Percentiles rank a stretch among this genome's conserved stretches.
Evolutionary conservation across 2,113 vertebrate species (phyloP).

Genomic region (Phycodurus eques): DNA sequence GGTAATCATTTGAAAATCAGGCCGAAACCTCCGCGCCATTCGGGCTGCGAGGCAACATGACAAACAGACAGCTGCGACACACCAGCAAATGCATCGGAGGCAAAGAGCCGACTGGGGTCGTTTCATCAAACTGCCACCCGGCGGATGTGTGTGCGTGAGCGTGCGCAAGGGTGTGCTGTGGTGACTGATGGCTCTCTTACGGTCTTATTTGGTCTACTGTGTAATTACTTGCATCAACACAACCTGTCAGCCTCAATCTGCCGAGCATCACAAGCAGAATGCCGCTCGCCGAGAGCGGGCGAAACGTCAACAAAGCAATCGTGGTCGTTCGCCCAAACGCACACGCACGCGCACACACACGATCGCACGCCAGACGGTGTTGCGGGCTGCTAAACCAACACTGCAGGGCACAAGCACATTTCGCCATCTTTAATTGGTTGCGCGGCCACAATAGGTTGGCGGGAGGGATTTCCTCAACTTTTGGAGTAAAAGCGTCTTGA

Average conservation of each 20-base stretch:
- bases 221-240: conserved; percentile 70
- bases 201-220: conserved; percentile 63
- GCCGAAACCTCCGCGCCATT: conserved; percentile 3
- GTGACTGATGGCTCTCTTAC: conserved; percentile 64
- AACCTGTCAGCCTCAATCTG: conserved; percentile 62
- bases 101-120: not conserved
- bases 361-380: not conserved
- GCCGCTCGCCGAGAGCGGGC: conserved; percentile 24
- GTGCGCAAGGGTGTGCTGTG: conserved; percentile 14
- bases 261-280: conserved; percentile 28
- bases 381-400: not conserved
- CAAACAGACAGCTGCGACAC: not conserved
- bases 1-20: conserved; percentile 26
- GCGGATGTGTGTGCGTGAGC: conserved; percentile 2
- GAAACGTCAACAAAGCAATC: conserved; percentile 28
- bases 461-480: not conserved
- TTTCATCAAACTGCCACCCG: conserved; percentile 7
- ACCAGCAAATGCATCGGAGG: not conserved
- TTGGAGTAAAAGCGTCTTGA: not conserved
- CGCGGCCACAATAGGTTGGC: not conserved
- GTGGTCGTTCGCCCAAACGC: conserved; percentile 1
- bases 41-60: conserved; percentile 15
- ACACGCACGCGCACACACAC: not conserved
- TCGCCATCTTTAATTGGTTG: conserved; percentile 2
- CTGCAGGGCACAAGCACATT: conserved; percentile 6